Evolutionary conservation across 2,888 invertebrate genomes (phyloP).

Genomic region (Drosophila yooni): DNA sequence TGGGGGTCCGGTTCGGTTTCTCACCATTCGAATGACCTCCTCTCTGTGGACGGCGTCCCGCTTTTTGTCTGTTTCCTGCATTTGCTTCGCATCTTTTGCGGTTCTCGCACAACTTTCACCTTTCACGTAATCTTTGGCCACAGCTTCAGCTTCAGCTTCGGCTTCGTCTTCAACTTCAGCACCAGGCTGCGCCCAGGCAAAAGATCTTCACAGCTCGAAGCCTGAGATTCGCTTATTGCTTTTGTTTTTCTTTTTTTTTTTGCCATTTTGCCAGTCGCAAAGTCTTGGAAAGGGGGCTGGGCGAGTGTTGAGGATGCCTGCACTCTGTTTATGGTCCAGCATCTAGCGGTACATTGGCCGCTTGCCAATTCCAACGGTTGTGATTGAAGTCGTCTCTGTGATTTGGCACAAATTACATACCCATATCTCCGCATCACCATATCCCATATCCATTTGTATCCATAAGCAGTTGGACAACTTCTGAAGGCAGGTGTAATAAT

Average conservation of each 20-base stretch:
- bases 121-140: slow-evolving; percentile 84
- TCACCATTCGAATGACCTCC: slow-evolving; percentile 39
- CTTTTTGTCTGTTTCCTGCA: slow-evolving; percentile 51
- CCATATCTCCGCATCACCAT: not conserved
- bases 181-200: slow-evolving; percentile 28
- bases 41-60: not conserved
- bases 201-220: slow-evolving; percentile 4
- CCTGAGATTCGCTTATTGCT: slow-evolving; percentile 66
- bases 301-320: slow-evolving; percentile 19
- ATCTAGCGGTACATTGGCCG: slow-evolving; percentile 74
- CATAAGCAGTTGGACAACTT: not conserved
- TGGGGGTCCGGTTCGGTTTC: slow-evolving; percentile 58
- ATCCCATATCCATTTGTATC: slow-evolving; percentile 7
- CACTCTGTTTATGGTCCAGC: slow-evolving; percentile 67
- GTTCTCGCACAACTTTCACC: slow-evolving; percentile 84
- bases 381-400: slow-evolving; percentile 45
- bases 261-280: slow-evolving; percentile 60
- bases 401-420: slow-evolving; percentile 48
- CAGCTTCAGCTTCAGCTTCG: slow-evolving; percentile 19
- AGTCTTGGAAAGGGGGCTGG: not conserved
- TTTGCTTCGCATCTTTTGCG: slow-evolving; percentile 57
- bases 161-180: slow-evolving; percentile 19
- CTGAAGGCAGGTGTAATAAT: slow-evolving; percentile 5
- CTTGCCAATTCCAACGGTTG: slow-evolving; percentile 45
- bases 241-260: slow-evolving; percentile 41